A percentile compares a stretch with the other conserved stretches of the same genome.
Evolutionary conservation across 2,888 invertebrate genomes (phyloP).

Genomic region (Rhopalosiphum nymphaeae): DNA sequence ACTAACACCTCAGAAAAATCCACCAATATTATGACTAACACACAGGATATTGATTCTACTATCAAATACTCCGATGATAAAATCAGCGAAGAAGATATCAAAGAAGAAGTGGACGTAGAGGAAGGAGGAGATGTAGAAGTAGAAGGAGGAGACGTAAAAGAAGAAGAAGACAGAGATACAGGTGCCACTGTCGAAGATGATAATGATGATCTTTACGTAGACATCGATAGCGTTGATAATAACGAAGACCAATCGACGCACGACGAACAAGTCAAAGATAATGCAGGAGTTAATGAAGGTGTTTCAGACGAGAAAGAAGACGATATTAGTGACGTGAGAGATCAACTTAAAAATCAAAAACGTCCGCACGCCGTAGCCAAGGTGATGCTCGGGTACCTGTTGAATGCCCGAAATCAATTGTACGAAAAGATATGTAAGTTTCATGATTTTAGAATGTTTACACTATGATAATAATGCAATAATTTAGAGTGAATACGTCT

Average conservation of each 20-base stretch:
- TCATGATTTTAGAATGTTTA: neutral
- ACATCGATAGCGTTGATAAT: neutral
- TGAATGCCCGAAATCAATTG: conserved; percentile 1
- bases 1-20: neutral
- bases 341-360: neutral
- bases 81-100: neutral
- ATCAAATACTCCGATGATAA: neutral
- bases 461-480: neutral
- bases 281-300: neutral
- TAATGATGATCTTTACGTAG: neutral
- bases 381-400: neutral
- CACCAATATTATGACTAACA: neutral
- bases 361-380: neutral
- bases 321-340: neutral
- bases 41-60: neutral
- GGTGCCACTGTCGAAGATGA: neutral
- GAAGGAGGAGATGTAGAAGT: neutral
- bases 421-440: conserved; percentile 48
- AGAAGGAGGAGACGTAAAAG: neutral
- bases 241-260: neutral
- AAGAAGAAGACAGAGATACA: neutral
- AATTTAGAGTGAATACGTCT: neutral
- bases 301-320: neutral
- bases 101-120: neutral
- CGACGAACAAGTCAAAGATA: neutral